Base-by-base conservation (phyloP, 2,113 vertebrate genomes). In the Hypanus sabinus region DNA sequence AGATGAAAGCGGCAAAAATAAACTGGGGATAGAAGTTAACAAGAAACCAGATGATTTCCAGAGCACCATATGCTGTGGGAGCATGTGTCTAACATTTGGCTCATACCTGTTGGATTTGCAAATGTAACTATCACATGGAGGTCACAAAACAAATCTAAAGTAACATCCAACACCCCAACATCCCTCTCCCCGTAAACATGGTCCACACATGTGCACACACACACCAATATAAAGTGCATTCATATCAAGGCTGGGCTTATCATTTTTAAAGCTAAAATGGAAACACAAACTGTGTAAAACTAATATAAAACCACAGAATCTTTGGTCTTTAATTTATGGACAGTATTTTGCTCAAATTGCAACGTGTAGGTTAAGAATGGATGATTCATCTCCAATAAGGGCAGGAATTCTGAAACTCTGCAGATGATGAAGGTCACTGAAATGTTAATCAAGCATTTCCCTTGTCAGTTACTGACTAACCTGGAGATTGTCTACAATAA, bases 91-190 rank as follows among this genome's bases (percentile, higher is more conserved):
- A n/a, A 92, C 65, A 70, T 65, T 46, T 12, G 18, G 33, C 20
- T 92, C 90, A 92, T 65, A 92, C 62, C 65, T 92, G 90, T 71
- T 92, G 68, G 33, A 92, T 22, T 92, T 70, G 65, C 33, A 38
- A 24, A 38, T 71, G 33, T 57, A 88, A 62, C 36, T 14, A 70
- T 36, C 88, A 33, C 62, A 36, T 9, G 62, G 60, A 10, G 62
- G 33, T 36, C 14, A 70, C 60, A 70, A 24, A 90, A 30, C 7
- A 92, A 18, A 70, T 71, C 38, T 65, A 92, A 10, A 33, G 5
- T 38, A 60, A 57, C 83, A 9, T 5, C 22, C 20, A n/a, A 46
- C 46, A 46, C 68, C 16, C 71, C 16, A 20, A 22, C 71, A 73
- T 24, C 16, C 46, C 46, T 46, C 46, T 3, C 46, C 46, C 46